Evolutionary conservation across 2,797 vertebrate genomes (phyloP).

Genomic region (Buphagus erythrorhynchus): DNA sequence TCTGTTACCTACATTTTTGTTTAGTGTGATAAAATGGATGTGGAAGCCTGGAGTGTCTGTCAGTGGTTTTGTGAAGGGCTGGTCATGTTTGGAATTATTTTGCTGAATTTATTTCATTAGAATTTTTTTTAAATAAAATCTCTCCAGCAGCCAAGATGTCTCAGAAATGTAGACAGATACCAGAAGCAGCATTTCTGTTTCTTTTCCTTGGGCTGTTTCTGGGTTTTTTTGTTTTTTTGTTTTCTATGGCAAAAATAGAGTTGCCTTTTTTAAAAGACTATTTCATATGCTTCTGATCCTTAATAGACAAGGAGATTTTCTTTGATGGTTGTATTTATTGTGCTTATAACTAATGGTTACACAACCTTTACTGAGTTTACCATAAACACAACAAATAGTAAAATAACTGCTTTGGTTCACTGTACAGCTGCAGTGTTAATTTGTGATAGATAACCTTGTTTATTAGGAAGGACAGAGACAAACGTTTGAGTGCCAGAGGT

Average conservation of each 20-base stretch:
- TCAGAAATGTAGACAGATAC: slow-evolving; percentile 43
- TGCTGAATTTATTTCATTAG: neutral
- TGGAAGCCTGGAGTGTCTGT: slow-evolving; percentile 5
- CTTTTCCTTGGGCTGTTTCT: neutral
- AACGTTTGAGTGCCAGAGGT: neutral
- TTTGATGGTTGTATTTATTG: neutral
- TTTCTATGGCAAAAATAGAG: slow-evolving; percentile 56
- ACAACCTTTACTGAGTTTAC: neutral
- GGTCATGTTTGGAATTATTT: slow-evolving; percentile 48
- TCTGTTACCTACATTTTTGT: slow-evolving; percentile 11
- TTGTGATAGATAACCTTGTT: neutral
- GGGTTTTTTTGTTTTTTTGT: neutral
- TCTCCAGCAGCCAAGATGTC: slow-evolving; percentile 42
- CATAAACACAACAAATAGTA: neutral
- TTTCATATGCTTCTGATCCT: slow-evolving; percentile 49
- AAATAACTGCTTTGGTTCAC: neutral
- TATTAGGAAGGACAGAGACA: neutral
- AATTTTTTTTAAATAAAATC: neutral
- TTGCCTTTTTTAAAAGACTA: slow-evolving; percentile 27
- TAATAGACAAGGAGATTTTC: neutral
- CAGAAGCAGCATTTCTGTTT: slow-evolving; percentile 60
- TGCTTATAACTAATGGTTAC: neutral
- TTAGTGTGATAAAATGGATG: slow-evolving; percentile 25
- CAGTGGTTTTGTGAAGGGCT: slow-evolving; percentile 55
- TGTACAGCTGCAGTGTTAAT: neutral